Conservation (phyloP, 2,888 invertebrate genomes). For the Spodoptera littoralis region DNA sequence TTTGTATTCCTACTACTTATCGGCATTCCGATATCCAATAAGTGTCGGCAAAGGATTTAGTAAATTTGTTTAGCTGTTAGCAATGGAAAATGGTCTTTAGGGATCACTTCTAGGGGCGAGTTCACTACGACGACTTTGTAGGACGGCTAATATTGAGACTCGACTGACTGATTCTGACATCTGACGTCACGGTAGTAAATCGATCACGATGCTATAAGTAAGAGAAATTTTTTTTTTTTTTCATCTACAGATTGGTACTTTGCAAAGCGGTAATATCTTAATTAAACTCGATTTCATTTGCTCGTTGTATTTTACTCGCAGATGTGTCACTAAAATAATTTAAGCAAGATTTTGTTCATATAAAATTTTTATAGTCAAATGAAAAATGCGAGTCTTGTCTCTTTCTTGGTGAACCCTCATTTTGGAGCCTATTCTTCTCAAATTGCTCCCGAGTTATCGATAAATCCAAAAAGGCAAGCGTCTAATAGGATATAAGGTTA, state of each 20-base stretch:
- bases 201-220: slow-evolving; percentile 19
- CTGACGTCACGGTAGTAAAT: slow-evolving; percentile 16
- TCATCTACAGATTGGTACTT: not conserved
- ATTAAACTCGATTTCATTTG: too few species aligned
- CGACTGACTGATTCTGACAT: not conserved
- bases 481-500: too few species aligned
- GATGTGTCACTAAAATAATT: too few species aligned
- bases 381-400: too few species aligned
- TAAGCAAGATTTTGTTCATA: too few species aligned
- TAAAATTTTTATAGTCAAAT: too few species aligned
- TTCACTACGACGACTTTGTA: not conserved
- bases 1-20: slow-evolving; percentile 19
- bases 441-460: too few species aligned
- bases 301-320: too few species aligned
- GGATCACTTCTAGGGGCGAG: not conserved
- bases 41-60: slow-evolving; percentile 31
- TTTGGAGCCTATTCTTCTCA: too few species aligned
- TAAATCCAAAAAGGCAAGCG: too few species aligned
- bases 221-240: slow-evolving; percentile 6
- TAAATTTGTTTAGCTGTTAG: slow-evolving; percentile 24
- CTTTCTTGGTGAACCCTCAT: too few species aligned
- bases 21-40: slow-evolving; percentile 46
- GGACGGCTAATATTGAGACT: slow-evolving; percentile 19
- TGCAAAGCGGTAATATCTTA: too few species aligned
- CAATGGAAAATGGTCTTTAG: slow-evolving; percentile 5